Conservation (phyloP, 2,797 vertebrate genomes). For the Salarias fasciatus region DNA sequence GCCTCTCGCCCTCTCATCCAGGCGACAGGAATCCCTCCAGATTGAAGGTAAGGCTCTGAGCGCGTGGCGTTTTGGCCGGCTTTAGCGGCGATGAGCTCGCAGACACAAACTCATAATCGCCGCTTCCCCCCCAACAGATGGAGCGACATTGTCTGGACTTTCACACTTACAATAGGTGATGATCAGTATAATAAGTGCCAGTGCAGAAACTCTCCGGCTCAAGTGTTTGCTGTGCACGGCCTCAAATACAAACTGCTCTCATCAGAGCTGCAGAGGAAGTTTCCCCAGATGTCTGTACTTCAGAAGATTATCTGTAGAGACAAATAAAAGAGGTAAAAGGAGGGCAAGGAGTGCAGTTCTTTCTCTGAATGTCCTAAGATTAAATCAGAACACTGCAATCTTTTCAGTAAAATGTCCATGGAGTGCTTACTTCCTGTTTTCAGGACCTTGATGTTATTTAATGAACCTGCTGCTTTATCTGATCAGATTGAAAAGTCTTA, state of each 20-base stretch:
- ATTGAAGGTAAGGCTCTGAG: slow-evolving; percentile 19
- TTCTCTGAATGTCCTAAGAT: slow-evolving; percentile 5
- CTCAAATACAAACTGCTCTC: slow-evolving; percentile 41
- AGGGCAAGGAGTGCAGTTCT: slow-evolving; percentile 10
- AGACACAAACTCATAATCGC: slow-evolving; percentile 56
- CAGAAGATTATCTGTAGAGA: slow-evolving; percentile 42
- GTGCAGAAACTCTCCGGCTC: slow-evolving; percentile 46
- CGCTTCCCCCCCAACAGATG: slow-evolving; percentile 59
- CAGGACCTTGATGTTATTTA: background rate
- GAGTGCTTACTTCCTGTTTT: background rate
- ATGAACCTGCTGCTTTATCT: too few species aligned
- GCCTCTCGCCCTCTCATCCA: background rate
- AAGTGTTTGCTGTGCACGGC: slow-evolving; percentile 29
- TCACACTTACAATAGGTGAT: slow-evolving; percentile 66
- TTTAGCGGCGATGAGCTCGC: slow-evolving; percentile 10
- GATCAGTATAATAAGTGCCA: slow-evolving; percentile 44
- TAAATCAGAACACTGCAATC: slow-evolving; percentile 30
- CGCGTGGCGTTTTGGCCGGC: slow-evolving; percentile 33
- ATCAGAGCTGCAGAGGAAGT: slow-evolving; percentile 40
- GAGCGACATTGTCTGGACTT: slow-evolving; percentile 60
- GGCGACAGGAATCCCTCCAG: slow-evolving; percentile 15
- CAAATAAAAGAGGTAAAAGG: slow-evolving; percentile 25
- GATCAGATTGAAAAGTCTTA: too few species aligned
- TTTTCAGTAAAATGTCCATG: background rate
- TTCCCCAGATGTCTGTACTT: slow-evolving; percentile 50